Evolutionary conservation across 2,888 invertebrate species (phyloP), one percentile per base, ranked within the genome.

Genomic region (Agelastica alni): DNA sequence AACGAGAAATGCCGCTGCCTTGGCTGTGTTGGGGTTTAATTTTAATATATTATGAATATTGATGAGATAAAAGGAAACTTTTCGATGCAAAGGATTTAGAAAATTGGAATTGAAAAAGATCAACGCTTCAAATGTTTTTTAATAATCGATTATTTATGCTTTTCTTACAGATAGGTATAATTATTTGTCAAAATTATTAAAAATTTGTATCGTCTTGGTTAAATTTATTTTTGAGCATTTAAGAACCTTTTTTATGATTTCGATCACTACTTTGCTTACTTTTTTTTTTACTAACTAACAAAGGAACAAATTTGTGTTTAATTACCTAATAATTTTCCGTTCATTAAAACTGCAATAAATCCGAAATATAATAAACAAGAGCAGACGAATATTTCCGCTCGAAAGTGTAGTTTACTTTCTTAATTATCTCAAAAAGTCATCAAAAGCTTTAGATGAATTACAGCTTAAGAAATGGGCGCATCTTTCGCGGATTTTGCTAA

Each of bases 1-100:
- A 54, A 45, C n/a, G 41, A 20, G 34, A 32, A 32, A 22, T 20
- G 49, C 49, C 32, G 16, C 22, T 12, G 31, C 34, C 43, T 37
- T 20, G 36, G 14, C 30, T 18, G 42, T 41, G 47, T 20, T 22
- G 43, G 36, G 46, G 22, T 56, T 46, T 18, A 45, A 41, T 28
- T n/a, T 48, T 36, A 45, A 43, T 56, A 43, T 51, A 51, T 46
- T 51, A 56, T 56, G 51, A 56, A 56, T 56, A 47, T 51, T 56
- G 37, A 56, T 56, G 47, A 47, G 51, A 47, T 42, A 31, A 43
- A 28, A 31, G 28, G 47, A 47, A 51, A 13, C 47, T 51, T 51
- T 56, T 26, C 41, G 18, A 51, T 55, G 16, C 37, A 10, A 18
- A 9, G 10, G 45, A 45, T 34, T 45, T 26, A 31, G 18, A 39